These are phyloP conservation scores for Drosophila pallidifrons DNA, from an alignment of 1,140 invertebrate genomes.

Conservation along the genomic window DNA sequence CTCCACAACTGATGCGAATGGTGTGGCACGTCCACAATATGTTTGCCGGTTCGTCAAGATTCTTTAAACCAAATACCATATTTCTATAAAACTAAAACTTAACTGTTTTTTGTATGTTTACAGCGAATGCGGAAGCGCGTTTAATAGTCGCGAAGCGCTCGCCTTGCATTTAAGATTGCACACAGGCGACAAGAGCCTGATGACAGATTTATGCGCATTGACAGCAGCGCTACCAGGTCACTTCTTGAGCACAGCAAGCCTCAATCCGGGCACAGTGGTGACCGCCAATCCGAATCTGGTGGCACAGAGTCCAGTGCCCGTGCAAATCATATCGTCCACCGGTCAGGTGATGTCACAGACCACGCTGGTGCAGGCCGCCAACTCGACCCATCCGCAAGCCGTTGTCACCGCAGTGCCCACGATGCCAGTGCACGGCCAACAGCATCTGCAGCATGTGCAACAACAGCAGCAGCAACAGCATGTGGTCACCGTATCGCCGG, in stretches of 20 bases:
- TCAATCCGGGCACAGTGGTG: conserved; percentile 85
- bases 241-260: conserved; percentile 86
- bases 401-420: conserved; percentile 79
- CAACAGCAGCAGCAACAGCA: conserved; percentile 72
- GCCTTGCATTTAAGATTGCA: conserved; percentile 92
- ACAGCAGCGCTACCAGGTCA: conserved; percentile 90
- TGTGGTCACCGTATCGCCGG: conserved; percentile 73
- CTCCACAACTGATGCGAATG: conserved; percentile 74
- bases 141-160: conserved; percentile 90
- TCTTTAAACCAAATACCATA: not conserved
- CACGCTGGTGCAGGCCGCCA: conserved; percentile 83
- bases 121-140: conserved; percentile 89
- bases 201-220: conserved; percentile 93
- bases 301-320: conserved; percentile 79
- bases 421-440: conserved; percentile 67
- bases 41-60: conserved; percentile 83
- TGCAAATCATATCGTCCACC: conserved; percentile 84
- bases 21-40: conserved; percentile 77
- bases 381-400: conserved; percentile 79
- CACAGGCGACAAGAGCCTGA: conserved; percentile 92
- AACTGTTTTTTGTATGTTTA: conserved; percentile 28
- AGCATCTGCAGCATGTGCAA: conserved; percentile 68
- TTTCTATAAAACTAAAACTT: not conserved
- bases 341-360: conserved; percentile 84
- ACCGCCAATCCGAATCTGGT: conserved; percentile 83